Base-by-base conservation (phyloP, 2,888 invertebrate genomes). In the Rhamphomyia laevipes region DNA sequence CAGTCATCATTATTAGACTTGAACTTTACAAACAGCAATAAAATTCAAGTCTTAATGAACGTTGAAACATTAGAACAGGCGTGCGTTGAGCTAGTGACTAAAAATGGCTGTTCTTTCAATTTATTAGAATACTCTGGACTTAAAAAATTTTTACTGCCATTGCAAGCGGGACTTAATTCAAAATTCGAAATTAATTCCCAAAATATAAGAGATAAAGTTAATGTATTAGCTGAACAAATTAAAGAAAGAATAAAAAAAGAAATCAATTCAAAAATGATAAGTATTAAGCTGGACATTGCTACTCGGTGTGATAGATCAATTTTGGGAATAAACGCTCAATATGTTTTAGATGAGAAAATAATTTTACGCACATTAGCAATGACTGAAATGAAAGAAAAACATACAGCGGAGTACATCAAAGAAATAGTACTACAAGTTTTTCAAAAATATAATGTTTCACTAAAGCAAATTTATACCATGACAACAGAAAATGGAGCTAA, bases 401-500 rank as follows among this genome's bases (percentile, higher is more conserved):
- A 47, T 11, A 51, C 43, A 16, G 45, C 49, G 11, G 18, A 37
- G 16, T 42, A 48, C 15, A 33, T 50, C 31, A 53, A 47, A 41
- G 43, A 49, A n/a, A 46, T 48, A 21, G 44, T 52, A 18, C 6
- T 51, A 13, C 38, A 48, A 41, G 41, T 37, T 40, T 46, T 55
- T 6, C 40, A 50, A n/a, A 42, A 44, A 12, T 53, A 16, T 33
- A 38, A 50, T 30, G 44, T 55, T 27, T 43, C 43, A 11, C n/a
- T 45, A n/a, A 23, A 30, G 11, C 53, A 55, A 46, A 50, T 55
- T 38, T 55, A 53, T 41, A 53, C 48, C 13, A 47, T 35, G 13
- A 50, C 50, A 15, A 50, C 45, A 7, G 47, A 47, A 16, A 46
- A 51, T 43, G 51, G 51, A 6, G 41, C 45, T 13, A 53, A 50